phyloP scores from a whole-genome alignment of 2,888 invertebrate genomes.

The Calameuta filiformis region DNA sequence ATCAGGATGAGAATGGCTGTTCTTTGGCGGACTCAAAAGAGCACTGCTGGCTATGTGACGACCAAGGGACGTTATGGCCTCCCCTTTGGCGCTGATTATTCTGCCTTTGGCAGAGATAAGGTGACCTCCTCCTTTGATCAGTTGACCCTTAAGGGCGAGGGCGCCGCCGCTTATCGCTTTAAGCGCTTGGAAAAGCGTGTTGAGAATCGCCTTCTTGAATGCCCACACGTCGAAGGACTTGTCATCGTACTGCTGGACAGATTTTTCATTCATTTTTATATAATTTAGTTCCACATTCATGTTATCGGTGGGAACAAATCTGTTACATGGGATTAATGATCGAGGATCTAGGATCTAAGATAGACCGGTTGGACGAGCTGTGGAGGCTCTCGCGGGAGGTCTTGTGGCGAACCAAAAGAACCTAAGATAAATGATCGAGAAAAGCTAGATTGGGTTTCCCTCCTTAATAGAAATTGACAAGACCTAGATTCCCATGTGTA shows the following conservation, averaged over 20 bases:
- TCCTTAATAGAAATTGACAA: slow-evolving; percentile 36
- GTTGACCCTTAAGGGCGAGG: slow-evolving; percentile 86
- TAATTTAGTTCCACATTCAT: too few relatives aligned
- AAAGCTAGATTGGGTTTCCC: slow-evolving; percentile 46
- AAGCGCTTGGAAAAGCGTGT: slow-evolving; percentile 86
- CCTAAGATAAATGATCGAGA: slow-evolving; percentile 15
- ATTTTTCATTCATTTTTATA: too few relatives aligned
- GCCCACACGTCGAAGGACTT: slow-evolving; percentile 76
- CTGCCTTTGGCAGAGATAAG: slow-evolving; percentile 74
- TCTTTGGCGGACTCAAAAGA: slow-evolving; percentile 69
- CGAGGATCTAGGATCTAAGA: not conserved
- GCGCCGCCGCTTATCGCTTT: slow-evolving; percentile 90
- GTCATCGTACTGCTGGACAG: slow-evolving; percentile 37
- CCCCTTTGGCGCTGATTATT: slow-evolving; percentile 81
- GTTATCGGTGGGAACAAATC: too few relatives aligned
- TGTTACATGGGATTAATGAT: not conserved
- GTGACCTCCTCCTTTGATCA: slow-evolving; percentile 86
- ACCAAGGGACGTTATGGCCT: slow-evolving; percentile 82
- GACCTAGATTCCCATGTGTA: slow-evolving; percentile 29
- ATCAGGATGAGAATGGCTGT: not conserved
- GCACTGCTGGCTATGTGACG: slow-evolving; percentile 84
- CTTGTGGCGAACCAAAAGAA: not conserved
- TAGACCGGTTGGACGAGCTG: too few relatives aligned
- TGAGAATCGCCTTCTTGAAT: slow-evolving; percentile 83
- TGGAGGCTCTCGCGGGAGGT: too few relatives aligned